Percentiles rank a stretch among this genome's conserved stretches.
These are phyloP conservation scores for Neotoma lepida DNA, from an alignment of 2,113 vertebrate species.

Conservation along the genomic window DNA sequence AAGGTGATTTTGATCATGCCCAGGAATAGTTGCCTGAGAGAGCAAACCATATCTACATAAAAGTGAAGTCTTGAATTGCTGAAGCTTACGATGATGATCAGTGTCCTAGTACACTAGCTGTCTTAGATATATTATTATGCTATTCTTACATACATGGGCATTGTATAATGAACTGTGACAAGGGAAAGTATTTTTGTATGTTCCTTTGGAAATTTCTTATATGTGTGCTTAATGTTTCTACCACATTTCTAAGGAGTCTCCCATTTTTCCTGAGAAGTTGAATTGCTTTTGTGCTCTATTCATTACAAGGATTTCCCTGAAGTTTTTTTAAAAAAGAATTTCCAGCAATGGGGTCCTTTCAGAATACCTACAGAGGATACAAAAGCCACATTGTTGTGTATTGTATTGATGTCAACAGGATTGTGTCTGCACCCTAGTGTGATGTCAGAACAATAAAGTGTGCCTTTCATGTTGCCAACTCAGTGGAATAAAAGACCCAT, in stretches of 20 bases:
- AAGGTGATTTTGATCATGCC: slow-evolving; percentile 32
- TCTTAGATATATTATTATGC: slow-evolving; percentile 1
- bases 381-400: slow-evolving; percentile 61
- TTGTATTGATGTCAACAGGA: slow-evolving; percentile 70
- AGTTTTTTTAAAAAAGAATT: slow-evolving; percentile 26
- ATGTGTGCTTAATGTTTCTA: slow-evolving; percentile 45
- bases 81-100: not conserved
- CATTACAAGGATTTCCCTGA: slow-evolving; percentile 50
- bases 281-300: slow-evolving; percentile 52
- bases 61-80: slow-evolving; percentile 15
- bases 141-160: not conserved
- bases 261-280: slow-evolving; percentile 61
- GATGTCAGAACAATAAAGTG: slow-evolving; percentile 70
- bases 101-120: slow-evolving; percentile 1
- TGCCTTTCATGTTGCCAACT: slow-evolving; percentile 68
- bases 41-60: not conserved
- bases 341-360: slow-evolving; percentile 62
- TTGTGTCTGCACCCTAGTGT: slow-evolving; percentile 67
- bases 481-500: slow-evolving; percentile 71
- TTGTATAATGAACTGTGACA: slow-evolving; percentile 4
- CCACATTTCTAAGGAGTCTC: slow-evolving; percentile 56
- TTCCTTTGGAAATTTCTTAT: slow-evolving; percentile 57
- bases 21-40: not conserved
- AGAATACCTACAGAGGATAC: slow-evolving; percentile 68
- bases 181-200: not conserved